Conservation (phyloP, 2,797 vertebrate species). For the Anniella stebbinsi region DNA sequence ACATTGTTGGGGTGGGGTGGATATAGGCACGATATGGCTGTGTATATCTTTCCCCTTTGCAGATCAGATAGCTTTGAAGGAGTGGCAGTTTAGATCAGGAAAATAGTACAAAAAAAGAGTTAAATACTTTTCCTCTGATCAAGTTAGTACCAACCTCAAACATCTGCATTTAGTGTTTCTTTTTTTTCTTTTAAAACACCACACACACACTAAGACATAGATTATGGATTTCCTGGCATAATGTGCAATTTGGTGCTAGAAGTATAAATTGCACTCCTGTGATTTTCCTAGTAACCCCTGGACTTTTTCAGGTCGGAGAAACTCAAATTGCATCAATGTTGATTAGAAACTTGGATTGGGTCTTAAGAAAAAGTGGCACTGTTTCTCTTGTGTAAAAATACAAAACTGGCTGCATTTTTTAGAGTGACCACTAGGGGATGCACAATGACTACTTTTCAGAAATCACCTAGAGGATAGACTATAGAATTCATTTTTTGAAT, state of each 20-base stretch:
- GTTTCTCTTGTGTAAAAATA: neutral
- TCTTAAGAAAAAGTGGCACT: neutral
- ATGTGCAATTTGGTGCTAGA: neutral
- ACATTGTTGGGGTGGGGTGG: too few species aligned
- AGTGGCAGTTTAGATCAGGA: neutral
- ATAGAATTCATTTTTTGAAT: slow-evolving; percentile 40
- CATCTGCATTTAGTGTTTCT: neutral
- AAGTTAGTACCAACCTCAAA: neutral
- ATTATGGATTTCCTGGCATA: neutral
- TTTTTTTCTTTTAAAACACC: neutral
- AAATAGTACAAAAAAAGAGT: neutral
- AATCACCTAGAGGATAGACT: neutral
- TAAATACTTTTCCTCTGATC: neutral
- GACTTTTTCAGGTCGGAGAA: neutral
- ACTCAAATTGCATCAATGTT: neutral
- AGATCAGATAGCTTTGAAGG: neutral
- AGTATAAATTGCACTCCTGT: neutral
- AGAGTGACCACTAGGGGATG: slow-evolving; percentile 77
- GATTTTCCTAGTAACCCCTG: neutral
- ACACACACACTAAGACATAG: too few species aligned
- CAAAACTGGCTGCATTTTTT: slow-evolving; percentile 45
- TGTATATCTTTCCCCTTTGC: neutral
- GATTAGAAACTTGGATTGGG: neutral
- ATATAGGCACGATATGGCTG: neutral
- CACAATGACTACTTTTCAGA: slow-evolving; percentile 59